Base-by-base conservation (phyloP, 2,888 invertebrate genomes). In the Erebia ligea region DNA sequence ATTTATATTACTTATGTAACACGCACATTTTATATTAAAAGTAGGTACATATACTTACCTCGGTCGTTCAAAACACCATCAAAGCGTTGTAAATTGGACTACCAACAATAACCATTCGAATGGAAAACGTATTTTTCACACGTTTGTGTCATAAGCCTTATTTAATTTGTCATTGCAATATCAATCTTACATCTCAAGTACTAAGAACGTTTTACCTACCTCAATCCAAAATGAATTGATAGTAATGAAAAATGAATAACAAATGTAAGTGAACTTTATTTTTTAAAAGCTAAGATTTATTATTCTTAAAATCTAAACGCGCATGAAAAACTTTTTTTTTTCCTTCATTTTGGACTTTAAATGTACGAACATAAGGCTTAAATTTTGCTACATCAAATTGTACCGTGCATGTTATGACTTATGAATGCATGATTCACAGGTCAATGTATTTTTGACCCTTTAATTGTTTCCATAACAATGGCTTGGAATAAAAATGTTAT, bases 391-490 rank as follows among this genome's bases (percentile, higher is more conserved):
- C 52, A 64, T 50, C 19, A 64, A 42, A 45, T 70, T 65, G 69
- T 62, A 66, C 64, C 65, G 65, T 68, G 59, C 54, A 62, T 68
- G 66, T 59, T 68, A 54, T 69, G 75, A 72, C 40, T 67, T 67
- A 67, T 59, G 59, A 67, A 50, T 59, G 76, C 65, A 73, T 85
- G 85, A 85, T 72, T 86, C 86, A 86, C 76, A 73, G 86, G 86
- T 88, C 88, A 86, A 82, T 80, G 83, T 76, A 81, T 79, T 77
- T 71, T 66, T 79, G 82, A 84, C 83, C 84, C 67, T 61, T 56
- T 42, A 66, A 66, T 66, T 42, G 54, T 66, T 59, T 66, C 57
- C 8, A 58, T 45, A 57, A 10, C 52, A 54, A 64, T 58, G 57
- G 57, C 6, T 15, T n/a, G 1, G 25, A 15, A 58, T 34, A 58